Conservation (phyloP, 2,797 vertebrate genomes). For the Pseudochromis fuscus region DNA sequence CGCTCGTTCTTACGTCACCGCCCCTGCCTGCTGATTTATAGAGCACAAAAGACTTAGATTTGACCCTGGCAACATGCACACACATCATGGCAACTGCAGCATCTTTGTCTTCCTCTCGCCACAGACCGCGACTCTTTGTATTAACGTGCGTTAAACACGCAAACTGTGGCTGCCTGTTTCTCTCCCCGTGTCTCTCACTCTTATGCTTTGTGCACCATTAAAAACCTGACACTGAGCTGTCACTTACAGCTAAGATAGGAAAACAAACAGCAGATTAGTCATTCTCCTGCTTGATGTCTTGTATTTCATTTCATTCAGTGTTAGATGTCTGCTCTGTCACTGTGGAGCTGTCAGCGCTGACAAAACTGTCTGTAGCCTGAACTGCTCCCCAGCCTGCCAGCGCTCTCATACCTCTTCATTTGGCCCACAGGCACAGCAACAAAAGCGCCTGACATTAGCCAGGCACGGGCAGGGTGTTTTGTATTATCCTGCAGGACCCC, state of each 20-base stretch:
- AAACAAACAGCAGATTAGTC: slow-evolving; percentile 80
- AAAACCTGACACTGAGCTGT: slow-evolving; percentile 71
- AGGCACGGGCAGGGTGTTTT: slow-evolving; percentile 66
- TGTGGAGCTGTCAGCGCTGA: slow-evolving; percentile 72
- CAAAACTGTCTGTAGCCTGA: slow-evolving; percentile 69
- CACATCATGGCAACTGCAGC: slow-evolving; percentile 59
- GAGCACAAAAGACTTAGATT: slow-evolving; percentile 83
- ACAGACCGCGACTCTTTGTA: slow-evolving; percentile 39
- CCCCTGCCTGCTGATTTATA: slow-evolving; percentile 84
- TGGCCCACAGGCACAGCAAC: slow-evolving; percentile 72
- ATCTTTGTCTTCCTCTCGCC: slow-evolving; percentile 49
- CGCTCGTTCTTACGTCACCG: slow-evolving; percentile 85
- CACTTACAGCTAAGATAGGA: slow-evolving; percentile 67
- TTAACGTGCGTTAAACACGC: slow-evolving; percentile 36
- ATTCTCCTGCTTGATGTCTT: slow-evolving; percentile 72
- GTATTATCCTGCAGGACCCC: slow-evolving; percentile 69
- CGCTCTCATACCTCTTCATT: slow-evolving; percentile 71
- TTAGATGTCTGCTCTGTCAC: slow-evolving; percentile 78
- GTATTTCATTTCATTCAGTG: slow-evolving; percentile 78
- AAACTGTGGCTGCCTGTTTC: slow-evolving; percentile 43
- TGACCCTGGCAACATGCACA: slow-evolving; percentile 75
- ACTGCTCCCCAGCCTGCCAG: slow-evolving; percentile 70
- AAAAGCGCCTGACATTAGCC: slow-evolving; percentile 79
- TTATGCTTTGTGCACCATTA: slow-evolving; percentile 47
- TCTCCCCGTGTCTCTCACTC: slow-evolving; percentile 24